Conservation (phyloP, 2,113 vertebrate species). For the Protomyctophum bolini region DNA sequence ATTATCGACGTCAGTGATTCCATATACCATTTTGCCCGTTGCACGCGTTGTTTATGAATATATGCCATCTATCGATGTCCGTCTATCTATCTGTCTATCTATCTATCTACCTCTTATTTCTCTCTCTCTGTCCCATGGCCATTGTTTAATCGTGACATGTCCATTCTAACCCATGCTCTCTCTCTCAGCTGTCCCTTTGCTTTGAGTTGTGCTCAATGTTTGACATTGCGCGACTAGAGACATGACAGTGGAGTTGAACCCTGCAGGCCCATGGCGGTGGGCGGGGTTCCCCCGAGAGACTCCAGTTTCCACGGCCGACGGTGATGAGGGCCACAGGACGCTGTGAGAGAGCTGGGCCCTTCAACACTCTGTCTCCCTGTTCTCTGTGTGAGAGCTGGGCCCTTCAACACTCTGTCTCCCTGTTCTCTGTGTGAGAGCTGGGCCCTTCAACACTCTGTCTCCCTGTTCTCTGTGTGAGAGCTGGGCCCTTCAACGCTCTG, state of each 20-base stretch:
- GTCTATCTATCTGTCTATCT: constrained; percentile 6
- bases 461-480: neutral
- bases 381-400: too few relatives aligned
- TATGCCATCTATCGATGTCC: neutral
- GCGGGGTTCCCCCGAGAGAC: neutral
- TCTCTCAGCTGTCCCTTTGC: constrained; percentile 5
- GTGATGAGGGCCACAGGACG: neutral
- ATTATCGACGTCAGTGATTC: constrained; percentile 1
- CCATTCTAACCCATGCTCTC: neutral
- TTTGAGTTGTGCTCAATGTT: neutral
- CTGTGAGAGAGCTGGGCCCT: neutral
- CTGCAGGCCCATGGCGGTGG: neutral
- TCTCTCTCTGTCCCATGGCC: neutral
- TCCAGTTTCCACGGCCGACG: neutral
- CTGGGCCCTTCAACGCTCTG: too few relatives aligned
- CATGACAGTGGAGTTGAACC: constrained; percentile 1
- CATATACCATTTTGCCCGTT: neutral
- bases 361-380: neutral
- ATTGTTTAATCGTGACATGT: neutral
- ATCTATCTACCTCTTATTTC: neutral
- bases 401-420: neutral
- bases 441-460: neutral
- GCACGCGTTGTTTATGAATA: neutral
- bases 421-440: too few relatives aligned
- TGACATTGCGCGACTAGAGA: neutral